Evolutionary conservation across 2,113 vertebrate genomes (phyloP), one percentile per base, ranked within the genome.

Genomic region (Peromyscus leucopus): DNA sequence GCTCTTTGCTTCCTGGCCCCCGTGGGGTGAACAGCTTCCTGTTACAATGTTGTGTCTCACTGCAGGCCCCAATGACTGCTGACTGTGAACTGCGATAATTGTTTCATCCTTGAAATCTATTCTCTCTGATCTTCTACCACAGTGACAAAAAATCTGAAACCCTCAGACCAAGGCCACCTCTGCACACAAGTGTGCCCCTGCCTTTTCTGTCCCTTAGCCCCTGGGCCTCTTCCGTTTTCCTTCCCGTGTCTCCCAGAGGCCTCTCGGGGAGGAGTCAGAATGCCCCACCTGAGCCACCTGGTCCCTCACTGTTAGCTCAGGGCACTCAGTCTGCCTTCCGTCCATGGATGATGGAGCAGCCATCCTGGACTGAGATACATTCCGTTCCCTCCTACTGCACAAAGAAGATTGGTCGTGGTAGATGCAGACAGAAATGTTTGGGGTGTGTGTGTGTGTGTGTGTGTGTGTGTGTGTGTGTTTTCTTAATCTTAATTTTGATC

Each of bases 151-250:
- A 55, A 7, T n/a, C 46, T 5, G 59, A 22, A 6, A 16, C 19
- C 75, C 59, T 16, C 16, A 42, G 2, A 10, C 57, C 13, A 89
- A 93, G 72, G 63, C 71, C 21, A 0, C 31, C 21, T 91, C 51
- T 79, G 33, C 11, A 2, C 10, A 4, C 1, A 0, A 6, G 7
- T 0, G 0, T 67, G 28, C 84, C 72, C n/a, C 83, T 46, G 39
- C 48, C 74, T 22, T 74, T 48, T 72, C 55, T 94, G 63, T 51
- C 78, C 89, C 78, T 69, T 26, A 82, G 26, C 6, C 46, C 5
- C 46, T 3, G 1, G 72, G 33, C 16, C 8, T 48, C 28, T 96
- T 48, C 2, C 4, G 1, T 10, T 55, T n/a, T 39, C 21, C 51
- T 90, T 80, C 36, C 2, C 0, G 0, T 31, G 46, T 13, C 33